Conservation (phyloP, 2,797 vertebrate species). For the Hephaestus fuliginosus region DNA sequence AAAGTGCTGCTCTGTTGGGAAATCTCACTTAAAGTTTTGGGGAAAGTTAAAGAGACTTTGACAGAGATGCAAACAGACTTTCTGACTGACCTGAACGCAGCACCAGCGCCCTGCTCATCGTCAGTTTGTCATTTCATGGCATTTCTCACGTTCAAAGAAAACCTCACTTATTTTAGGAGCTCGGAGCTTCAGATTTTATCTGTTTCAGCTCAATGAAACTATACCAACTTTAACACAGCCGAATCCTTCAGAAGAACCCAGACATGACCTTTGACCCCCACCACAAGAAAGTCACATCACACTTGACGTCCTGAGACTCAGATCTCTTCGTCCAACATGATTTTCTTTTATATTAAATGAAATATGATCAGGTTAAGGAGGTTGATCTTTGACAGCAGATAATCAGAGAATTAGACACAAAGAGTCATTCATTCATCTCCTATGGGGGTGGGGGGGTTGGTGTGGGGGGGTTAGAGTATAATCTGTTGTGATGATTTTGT, state of each 20-base stretch:
- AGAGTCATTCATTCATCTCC: no score
- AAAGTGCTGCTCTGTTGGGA: not conserved
- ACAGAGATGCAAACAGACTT: not conserved
- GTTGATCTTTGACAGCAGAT: no score
- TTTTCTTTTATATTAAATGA: no score
- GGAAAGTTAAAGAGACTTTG: not conserved
- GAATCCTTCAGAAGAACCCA: not conserved
- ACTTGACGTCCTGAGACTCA: not conserved
- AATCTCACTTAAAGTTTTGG: not conserved
- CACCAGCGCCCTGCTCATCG: conserved; percentile 33
- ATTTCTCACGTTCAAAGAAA: not conserved
- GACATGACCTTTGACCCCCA: no score
- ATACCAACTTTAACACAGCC: not conserved
- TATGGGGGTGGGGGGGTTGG: no score
- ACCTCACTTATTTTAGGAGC: not conserved
- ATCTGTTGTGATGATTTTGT: no score
- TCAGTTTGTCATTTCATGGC: conserved; percentile 4
- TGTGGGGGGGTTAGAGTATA: no score
- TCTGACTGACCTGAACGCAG: conserved; percentile 22
- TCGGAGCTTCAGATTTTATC: not conserved
- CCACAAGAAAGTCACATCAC: no score
- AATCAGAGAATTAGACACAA: no score
- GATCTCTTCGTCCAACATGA: not conserved
- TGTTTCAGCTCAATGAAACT: not conserved
- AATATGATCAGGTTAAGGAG: no score